Percentiles rank a stretch among this genome's conserved stretches.
Conservation (phyloP, 2,888 invertebrate species). For the Macrosiphum euphorbiae region DNA sequence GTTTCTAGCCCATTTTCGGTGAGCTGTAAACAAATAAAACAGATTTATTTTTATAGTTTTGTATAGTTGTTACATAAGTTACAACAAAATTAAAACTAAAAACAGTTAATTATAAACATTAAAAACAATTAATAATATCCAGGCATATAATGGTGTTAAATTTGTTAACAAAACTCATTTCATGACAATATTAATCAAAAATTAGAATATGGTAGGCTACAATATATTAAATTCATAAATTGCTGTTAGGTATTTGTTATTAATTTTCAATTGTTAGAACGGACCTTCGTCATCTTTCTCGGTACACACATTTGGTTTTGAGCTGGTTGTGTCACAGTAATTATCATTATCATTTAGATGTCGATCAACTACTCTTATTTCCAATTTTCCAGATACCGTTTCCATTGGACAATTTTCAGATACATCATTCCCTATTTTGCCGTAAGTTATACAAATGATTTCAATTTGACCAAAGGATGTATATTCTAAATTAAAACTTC, state of each 20-base stretch:
- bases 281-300: constrained; percentile 53
- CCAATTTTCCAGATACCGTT: constrained; percentile 83
- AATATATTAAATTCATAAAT: neutral
- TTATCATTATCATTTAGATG: constrained; percentile 44
- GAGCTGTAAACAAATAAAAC: constrained; percentile 26
- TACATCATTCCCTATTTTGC: constrained; percentile 43
- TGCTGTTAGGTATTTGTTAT: constrained; percentile 9
- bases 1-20: constrained; percentile 54
- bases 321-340: constrained; percentile 12
- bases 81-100: neutral
- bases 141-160: neutral
- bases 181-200: neutral
- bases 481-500: neutral
- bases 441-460: constrained; percentile 44
- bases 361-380: constrained; percentile 79
- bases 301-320: constrained; percentile 26
- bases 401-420: constrained; percentile 69
- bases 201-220: neutral
- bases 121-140: neutral
- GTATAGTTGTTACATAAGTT: neutral
- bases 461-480: constrained; percentile 5
- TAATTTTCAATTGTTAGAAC: constrained; percentile 18
- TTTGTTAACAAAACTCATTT: neutral
- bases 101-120: neutral
- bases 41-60: neutral